Conservation (phyloP, 2,888 invertebrate species). For the Trachelus tabidus region DNA sequence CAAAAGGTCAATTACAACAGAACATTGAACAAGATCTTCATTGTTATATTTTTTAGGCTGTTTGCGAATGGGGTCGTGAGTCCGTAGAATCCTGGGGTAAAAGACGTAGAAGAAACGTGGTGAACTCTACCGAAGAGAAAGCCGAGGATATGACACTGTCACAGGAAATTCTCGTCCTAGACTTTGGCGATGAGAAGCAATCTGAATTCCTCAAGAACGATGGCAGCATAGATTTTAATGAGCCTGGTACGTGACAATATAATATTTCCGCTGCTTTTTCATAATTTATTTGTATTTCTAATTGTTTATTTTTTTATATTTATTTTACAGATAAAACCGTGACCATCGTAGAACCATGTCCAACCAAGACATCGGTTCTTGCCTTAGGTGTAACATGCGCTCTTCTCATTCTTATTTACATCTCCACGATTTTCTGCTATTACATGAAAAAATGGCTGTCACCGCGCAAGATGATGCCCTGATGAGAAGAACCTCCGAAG, state of each 20-base stretch:
- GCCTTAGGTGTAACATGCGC: constrained; percentile 92
- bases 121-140: constrained; percentile 73
- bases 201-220: constrained; percentile 84
- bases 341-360: constrained; percentile 90
- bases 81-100: constrained; percentile 93
- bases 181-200: constrained; percentile 91
- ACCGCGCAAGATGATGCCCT: constrained; percentile 84
- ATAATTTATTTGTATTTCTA: constrained; percentile 1
- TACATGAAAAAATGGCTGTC: constrained; percentile 93
- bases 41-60: constrained; percentile 72
- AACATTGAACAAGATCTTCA: constrained; percentile 8
- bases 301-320: constrained; percentile 13
- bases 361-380: constrained; percentile 91
- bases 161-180: constrained; percentile 92
- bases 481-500: constrained; percentile 41
- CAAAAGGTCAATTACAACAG: constrained; percentile 2
- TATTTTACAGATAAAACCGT: constrained; percentile 83
- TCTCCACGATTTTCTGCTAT: constrained; percentile 92
- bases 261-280: neutral
- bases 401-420: constrained; percentile 86
- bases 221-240: constrained; percentile 72
- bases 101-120: constrained; percentile 80
- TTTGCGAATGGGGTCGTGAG: constrained; percentile 92
- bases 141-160: constrained; percentile 92
- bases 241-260: constrained; percentile 59